Evolutionary conservation across 2,113 vertebrate genomes (phyloP).

Genomic region (Silurus meridionalis): DNA sequence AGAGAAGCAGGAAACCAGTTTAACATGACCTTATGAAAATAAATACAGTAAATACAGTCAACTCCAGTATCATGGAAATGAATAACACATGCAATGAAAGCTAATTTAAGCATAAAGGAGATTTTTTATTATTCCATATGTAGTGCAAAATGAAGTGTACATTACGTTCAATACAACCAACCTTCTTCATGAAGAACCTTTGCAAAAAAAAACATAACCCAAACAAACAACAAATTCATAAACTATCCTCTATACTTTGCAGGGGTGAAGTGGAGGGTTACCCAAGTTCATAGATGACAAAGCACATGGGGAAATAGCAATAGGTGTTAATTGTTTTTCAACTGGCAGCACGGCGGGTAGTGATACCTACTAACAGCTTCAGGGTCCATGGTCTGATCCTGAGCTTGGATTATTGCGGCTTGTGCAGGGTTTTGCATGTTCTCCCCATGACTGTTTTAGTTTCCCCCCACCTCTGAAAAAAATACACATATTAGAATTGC

Average conservation of each 20-base stretch:
- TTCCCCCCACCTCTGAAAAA: not conserved
- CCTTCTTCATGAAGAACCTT: not conserved
- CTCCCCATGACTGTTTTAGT: not conserved
- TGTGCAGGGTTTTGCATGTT: not conserved
- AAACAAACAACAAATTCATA: not conserved
- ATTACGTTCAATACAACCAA: not conserved
- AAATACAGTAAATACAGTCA: slow-evolving; percentile 33
- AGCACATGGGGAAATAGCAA: not conserved
- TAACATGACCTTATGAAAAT: slow-evolving; percentile 18
- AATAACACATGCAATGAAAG: not conserved
- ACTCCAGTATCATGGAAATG: slow-evolving; percentile 6
- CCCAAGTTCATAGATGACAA: not conserved
- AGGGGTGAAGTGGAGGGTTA: too few relatives aligned
- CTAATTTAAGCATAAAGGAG: not conserved
- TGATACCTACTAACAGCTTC: not conserved
- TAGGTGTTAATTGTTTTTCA: not conserved
- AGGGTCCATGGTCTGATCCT: not conserved
- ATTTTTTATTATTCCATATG: not conserved
- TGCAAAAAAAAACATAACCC: not conserved
- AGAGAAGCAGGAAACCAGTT: slow-evolving; percentile 18
- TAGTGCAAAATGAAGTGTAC: not conserved
- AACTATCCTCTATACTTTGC: not conserved
- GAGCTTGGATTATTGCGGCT: not conserved
- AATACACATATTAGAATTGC: not conserved
- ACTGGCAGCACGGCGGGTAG: not conserved